Conservation (phyloP, 1,140 invertebrate species). For the Meloidogyne hapla region DNA sequence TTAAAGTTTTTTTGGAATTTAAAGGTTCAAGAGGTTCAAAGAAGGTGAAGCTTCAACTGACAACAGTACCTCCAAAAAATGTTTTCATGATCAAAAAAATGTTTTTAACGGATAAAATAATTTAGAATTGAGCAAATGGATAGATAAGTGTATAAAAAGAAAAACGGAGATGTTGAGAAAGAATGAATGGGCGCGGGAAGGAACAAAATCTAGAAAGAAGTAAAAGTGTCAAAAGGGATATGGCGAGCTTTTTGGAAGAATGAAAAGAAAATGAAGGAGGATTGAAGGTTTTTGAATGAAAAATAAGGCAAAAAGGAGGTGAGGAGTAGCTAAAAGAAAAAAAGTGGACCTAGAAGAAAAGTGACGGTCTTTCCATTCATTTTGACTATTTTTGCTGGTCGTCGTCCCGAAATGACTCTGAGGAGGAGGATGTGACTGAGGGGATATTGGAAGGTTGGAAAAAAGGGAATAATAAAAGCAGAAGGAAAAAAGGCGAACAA, state of each 20-base stretch:
- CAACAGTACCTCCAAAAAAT: slow-evolving; percentile 3
- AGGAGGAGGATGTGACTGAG: neutral
- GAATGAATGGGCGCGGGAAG: slow-evolving; percentile 10
- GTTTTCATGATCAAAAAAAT: neutral
- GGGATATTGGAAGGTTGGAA: neutral
- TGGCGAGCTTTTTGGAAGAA: slow-evolving; percentile 4
- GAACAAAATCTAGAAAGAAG: neutral
- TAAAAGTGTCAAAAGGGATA: neutral
- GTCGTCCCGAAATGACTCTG: neutral
- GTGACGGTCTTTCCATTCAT: neutral
- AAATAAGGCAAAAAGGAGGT: neutral
- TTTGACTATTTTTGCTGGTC: neutral
- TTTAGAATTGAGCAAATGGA: neutral
- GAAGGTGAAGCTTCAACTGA: no score
- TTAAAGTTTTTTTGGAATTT: neutral
- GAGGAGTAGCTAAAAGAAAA: no score
- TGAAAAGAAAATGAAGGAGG: neutral
- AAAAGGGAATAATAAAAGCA: neutral
- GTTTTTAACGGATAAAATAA: neutral
- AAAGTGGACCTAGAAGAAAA: neutral
- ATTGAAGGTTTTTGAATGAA: neutral
- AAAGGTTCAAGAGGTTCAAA: neutral
- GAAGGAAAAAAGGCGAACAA: slow-evolving; percentile 1
- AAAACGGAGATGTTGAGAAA: neutral
- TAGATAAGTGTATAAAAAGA: neutral